Percentiles rank a stretch among this genome's conserved stretches.
Evolutionary conservation across 2,797 vertebrate genomes (phyloP).

Genomic region (Cirrhinus mrigala): DNA sequence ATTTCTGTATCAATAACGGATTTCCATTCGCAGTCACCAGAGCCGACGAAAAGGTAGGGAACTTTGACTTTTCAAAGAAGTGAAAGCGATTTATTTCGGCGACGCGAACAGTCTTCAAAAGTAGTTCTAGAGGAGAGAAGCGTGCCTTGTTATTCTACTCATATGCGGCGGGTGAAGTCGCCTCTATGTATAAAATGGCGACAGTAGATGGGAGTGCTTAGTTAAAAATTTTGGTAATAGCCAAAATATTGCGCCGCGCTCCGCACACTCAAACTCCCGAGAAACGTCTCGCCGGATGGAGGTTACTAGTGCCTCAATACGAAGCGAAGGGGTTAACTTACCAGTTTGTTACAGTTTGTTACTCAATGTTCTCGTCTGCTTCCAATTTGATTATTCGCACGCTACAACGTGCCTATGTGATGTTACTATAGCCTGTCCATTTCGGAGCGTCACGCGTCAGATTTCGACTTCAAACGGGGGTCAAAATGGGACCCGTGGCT

Average conservation of each 20-base stretch:
- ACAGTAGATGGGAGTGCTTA: slow-evolving; percentile 79
- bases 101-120: slow-evolving; percentile 55
- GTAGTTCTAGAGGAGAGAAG: slow-evolving; percentile 54
- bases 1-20: slow-evolving; percentile 80
- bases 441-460: slow-evolving; percentile 6
- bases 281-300: slow-evolving; percentile 49
- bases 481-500: neutral
- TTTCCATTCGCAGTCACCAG: slow-evolving; percentile 70
- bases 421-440: slow-evolving; percentile 14
- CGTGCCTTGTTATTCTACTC: slow-evolving; percentile 72
- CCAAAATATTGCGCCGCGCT: slow-evolving; percentile 36
- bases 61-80: slow-evolving; percentile 60
- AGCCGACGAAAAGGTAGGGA: slow-evolving; percentile 74
- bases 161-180: slow-evolving; percentile 80
- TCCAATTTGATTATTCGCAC: slow-evolving; percentile 67
- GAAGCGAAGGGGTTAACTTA: slow-evolving; percentile 80
- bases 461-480: slow-evolving; percentile 3
- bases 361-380: slow-evolving; percentile 63
- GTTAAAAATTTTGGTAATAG: slow-evolving; percentile 68
- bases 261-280: slow-evolving; percentile 43
- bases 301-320: slow-evolving; percentile 63
- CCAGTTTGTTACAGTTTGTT: slow-evolving; percentile 78
- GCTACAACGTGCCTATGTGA: slow-evolving; percentile 74
- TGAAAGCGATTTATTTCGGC: slow-evolving; percentile 73
- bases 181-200: slow-evolving; percentile 86